These are phyloP conservation scores for Bimastos eiseni DNA, from an alignment of 2,888 invertebrate genomes.

Conservation along the genomic window DNA sequence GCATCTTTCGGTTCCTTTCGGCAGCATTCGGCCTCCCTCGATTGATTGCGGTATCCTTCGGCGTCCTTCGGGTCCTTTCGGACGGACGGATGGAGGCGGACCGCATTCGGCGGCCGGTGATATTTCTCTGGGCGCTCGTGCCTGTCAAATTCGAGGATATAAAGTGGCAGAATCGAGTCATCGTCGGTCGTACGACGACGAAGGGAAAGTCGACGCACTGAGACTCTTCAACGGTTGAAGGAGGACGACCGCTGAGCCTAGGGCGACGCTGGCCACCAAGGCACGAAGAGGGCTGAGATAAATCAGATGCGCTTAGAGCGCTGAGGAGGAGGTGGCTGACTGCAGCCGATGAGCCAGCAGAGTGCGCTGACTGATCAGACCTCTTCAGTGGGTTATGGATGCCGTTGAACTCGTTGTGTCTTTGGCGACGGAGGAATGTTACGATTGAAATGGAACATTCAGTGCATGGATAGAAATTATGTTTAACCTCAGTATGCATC, in stretches of 20 bases:
- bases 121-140: not conserved
- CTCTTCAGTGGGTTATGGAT: not conserved
- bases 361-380: not conserved
- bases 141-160: not conserved
- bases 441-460: not conserved
- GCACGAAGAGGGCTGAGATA: not conserved
- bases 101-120: not conserved
- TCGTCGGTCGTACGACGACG: not conserved
- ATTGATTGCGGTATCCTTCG: not conserved
- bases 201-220: not conserved
- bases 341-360: not conserved
- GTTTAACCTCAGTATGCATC: not conserved
- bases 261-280: not conserved
- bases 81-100: not conserved
- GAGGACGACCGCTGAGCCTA: not conserved
- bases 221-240: not conserved
- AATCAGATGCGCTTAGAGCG: not conserved
- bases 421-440: not conserved
- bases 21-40: not conserved
- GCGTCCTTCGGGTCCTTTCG: not conserved
- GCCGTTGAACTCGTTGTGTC: not conserved
- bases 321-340: not conserved
- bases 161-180: constrained; percentile 6
- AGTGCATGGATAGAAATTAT: not conserved
- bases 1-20: not conserved